Conservation (phyloP, 2,888 invertebrate species). For the Pheosia gnoma region DNA sequence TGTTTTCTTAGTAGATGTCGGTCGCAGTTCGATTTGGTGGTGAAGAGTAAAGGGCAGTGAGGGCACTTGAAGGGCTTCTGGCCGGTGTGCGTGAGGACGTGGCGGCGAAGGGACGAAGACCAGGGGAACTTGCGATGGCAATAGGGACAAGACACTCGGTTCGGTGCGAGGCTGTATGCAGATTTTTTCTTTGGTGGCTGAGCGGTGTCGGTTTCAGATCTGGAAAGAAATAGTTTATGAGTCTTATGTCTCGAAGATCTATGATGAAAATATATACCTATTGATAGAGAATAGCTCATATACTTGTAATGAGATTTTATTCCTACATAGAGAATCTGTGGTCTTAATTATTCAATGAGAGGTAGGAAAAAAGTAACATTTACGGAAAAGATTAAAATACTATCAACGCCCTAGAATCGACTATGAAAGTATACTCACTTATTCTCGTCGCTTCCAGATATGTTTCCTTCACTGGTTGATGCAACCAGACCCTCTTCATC, state of each 20-base stretch:
- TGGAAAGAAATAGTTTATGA: conserved; percentile 55
- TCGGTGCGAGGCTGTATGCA: conserved; percentile 97
- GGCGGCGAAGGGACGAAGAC: conserved; percentile 97
- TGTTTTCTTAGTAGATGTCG: conserved; percentile 96
- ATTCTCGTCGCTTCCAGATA: conserved; percentile 93
- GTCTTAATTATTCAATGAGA: too few species aligned
- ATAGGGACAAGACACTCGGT: conserved; percentile 96
- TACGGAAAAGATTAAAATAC: too few species aligned
- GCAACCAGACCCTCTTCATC: conserved; percentile 92
- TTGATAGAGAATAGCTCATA: too few species aligned
- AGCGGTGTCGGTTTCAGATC: conserved; percentile 87
- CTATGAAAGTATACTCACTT: conserved; percentile 75
- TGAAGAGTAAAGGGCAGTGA: conserved; percentile 96
- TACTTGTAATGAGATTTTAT: too few species aligned
- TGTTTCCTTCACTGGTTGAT: conserved; percentile 92
- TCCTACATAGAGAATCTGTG: too few species aligned
- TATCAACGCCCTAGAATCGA: too few species aligned
- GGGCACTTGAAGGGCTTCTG: conserved; percentile 98
- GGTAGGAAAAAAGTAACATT: too few species aligned
- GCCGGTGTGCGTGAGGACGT: conserved; percentile 97
- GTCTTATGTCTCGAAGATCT: neutral
- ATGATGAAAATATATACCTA: too few species aligned
- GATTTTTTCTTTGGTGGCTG: conserved; percentile 92
- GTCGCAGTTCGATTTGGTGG: conserved; percentile 98
- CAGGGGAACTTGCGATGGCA: conserved; percentile 98